phyloP scores from a whole-genome alignment of 2,888 invertebrate species.

The Deilephila elpenor region DNA sequence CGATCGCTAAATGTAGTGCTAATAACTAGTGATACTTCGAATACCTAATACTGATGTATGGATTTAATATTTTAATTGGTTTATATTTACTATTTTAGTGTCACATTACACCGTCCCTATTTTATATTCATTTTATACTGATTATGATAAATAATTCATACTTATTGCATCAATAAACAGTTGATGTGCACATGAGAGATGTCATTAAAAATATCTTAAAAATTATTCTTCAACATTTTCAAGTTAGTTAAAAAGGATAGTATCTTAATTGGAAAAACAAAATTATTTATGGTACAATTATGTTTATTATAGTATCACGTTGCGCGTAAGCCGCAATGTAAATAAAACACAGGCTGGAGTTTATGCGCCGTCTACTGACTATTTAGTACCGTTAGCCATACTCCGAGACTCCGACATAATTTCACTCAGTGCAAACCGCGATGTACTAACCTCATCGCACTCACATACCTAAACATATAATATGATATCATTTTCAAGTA shows the following conservation, averaged over 20 bases:
- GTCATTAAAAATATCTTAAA: too few relatives aligned
- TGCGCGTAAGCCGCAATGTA: conserved; percentile 55
- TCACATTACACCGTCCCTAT: too few relatives aligned
- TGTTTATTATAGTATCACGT: neutral
- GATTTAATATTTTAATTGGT: too few relatives aligned
- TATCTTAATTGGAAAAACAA: neutral
- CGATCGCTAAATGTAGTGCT: conserved; percentile 50
- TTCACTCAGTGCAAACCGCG: conserved; percentile 61
- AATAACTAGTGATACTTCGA: conserved; percentile 38
- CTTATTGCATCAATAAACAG: too few relatives aligned
- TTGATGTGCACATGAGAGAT: too few relatives aligned
- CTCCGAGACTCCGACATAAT: conserved; percentile 63
- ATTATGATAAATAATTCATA: too few relatives aligned
- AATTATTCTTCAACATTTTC: too few relatives aligned
- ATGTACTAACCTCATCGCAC: conserved; percentile 46
- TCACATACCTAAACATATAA: conserved; percentile 36
- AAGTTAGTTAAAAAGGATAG: neutral
- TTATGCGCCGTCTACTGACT: conserved; percentile 65
- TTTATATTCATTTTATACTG: too few relatives aligned
- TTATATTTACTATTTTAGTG: too few relatives aligned
- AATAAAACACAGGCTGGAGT: conserved; percentile 62
- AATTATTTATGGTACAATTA: neutral
- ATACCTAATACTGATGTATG: conserved; percentile 26
- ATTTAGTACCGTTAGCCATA: conserved; percentile 70
- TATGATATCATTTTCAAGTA: conserved; percentile 34